Percentiles rank a stretch among this genome's conserved stretches.
Conservation (phyloP, 2,888 invertebrate species). For the Drosophila demipolita region DNA sequence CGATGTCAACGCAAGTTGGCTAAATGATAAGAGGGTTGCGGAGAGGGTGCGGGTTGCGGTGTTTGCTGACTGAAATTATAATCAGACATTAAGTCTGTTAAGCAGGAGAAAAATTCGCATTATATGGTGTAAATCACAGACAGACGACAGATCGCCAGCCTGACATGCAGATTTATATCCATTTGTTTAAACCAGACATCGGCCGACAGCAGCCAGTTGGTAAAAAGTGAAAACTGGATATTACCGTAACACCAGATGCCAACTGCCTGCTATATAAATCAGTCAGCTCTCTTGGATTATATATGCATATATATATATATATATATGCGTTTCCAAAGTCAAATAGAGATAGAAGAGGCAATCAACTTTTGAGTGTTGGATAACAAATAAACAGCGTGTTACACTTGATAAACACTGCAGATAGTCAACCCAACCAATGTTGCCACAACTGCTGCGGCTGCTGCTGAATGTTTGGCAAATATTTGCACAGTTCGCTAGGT, state of each 20-base stretch:
- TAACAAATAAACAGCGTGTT: conserved; percentile 72
- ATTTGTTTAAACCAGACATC: conserved; percentile 46
- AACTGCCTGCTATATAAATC: conserved; percentile 42
- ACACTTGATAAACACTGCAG: conserved; percentile 69
- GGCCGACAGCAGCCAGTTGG: conserved; percentile 4
- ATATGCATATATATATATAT: too few species aligned
- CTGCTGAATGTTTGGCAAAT: conserved; percentile 53
- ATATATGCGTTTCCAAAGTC: conserved; percentile 35
- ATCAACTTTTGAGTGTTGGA: conserved; percentile 70
- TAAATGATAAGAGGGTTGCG: not conserved
- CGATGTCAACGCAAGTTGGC: conserved; percentile 19
- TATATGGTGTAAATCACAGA: conserved; percentile 71
- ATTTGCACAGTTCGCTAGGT: conserved; percentile 59
- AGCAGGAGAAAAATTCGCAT: conserved; percentile 75
- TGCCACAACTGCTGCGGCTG: not conserved
- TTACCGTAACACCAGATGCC: conserved; percentile 37
- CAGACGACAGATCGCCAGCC: conserved; percentile 50
- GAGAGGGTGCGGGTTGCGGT: not conserved
- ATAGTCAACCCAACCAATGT: conserved; percentile 24
- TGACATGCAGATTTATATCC: conserved; percentile 66
- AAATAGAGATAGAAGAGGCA: conserved; percentile 40
- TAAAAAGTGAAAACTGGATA: conserved; percentile 70
- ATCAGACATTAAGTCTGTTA: conserved; percentile 79
- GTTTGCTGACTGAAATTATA: conserved; percentile 46
- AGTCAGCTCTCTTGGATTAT: conserved; percentile 42